phyloP scores from a whole-genome alignment of 1,140 invertebrate genomes.

The Mercenaria mercenaria region DNA sequence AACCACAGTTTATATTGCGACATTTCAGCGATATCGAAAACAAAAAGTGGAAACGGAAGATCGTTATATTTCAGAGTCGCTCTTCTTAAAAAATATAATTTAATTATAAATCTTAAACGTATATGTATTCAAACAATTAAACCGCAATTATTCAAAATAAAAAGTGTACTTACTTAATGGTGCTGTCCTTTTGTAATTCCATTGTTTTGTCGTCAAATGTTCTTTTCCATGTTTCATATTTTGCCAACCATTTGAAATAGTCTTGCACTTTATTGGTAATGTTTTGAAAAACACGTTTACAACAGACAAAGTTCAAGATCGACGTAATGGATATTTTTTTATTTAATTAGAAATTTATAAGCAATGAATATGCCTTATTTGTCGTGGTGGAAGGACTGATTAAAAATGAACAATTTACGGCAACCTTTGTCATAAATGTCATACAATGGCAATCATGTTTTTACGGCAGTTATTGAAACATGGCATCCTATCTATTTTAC shows the following conservation, averaged over 20 bases:
- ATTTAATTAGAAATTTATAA: background rate
- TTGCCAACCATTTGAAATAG: background rate
- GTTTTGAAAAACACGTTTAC: too few species aligned
- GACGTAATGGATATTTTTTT: background rate
- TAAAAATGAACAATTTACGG: conserved; percentile 21
- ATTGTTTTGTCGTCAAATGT: background rate
- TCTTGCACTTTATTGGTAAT: too few species aligned
- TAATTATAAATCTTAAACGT: too few species aligned
- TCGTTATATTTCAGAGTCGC: too few species aligned
- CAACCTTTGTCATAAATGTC: background rate
- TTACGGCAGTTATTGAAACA: background rate
- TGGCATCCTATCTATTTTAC: conserved; percentile 7
- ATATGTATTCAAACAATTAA: too few species aligned
- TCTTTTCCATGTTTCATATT: background rate
- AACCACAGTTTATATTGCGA: too few species aligned
- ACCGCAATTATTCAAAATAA: too few species aligned
- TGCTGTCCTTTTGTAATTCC: background rate
- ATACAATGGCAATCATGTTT: background rate
- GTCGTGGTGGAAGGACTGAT: background rate
- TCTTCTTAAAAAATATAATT: too few species aligned
- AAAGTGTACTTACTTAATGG: background rate
- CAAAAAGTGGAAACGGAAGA: too few species aligned
- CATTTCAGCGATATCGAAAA: too few species aligned
- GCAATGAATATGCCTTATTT: background rate
- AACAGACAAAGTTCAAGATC: too few species aligned